Evolutionary conservation across 1,140 invertebrate genomes (phyloP).

Genomic region (Pseudachorutes palmiensis): DNA sequence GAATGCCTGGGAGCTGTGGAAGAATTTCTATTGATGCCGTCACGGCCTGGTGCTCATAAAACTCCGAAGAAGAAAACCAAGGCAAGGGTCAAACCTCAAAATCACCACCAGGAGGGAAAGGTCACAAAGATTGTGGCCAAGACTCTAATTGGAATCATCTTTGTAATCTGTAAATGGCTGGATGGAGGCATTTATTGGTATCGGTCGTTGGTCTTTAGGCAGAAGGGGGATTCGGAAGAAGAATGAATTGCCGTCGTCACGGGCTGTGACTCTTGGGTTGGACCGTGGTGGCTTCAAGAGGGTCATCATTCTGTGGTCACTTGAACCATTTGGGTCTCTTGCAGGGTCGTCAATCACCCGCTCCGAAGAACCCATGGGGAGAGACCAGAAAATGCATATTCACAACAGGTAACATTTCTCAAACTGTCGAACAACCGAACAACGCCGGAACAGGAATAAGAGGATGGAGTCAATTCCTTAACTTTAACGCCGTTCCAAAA

Average conservation of each 20-base stretch:
- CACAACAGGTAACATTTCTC: neutral
- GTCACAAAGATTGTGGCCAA: neutral
- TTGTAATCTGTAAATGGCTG: neutral
- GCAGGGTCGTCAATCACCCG: neutral
- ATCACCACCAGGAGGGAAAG: neutral
- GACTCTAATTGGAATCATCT: neutral
- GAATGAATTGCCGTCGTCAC: neutral
- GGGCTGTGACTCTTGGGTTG: neutral
- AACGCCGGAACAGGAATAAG: neutral
- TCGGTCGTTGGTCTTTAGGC: neutral
- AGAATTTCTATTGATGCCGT: slow-evolving; percentile 11
- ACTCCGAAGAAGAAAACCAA: neutral
- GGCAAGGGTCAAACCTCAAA: neutral
- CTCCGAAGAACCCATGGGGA: neutral
- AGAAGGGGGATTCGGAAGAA: neutral
- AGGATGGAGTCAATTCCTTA: no score
- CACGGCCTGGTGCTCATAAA: neutral
- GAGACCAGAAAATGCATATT: no score
- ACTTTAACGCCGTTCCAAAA: no score
- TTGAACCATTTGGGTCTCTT: neutral
- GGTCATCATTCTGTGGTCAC: neutral
- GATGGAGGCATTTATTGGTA: neutral
- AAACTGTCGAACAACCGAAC: neutral
- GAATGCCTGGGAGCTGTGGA: slow-evolving; percentile 1
- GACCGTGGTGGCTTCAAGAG: neutral